Base-by-base conservation (phyloP, 2,113 vertebrate species). In the Danionella cerebrum region DNA sequence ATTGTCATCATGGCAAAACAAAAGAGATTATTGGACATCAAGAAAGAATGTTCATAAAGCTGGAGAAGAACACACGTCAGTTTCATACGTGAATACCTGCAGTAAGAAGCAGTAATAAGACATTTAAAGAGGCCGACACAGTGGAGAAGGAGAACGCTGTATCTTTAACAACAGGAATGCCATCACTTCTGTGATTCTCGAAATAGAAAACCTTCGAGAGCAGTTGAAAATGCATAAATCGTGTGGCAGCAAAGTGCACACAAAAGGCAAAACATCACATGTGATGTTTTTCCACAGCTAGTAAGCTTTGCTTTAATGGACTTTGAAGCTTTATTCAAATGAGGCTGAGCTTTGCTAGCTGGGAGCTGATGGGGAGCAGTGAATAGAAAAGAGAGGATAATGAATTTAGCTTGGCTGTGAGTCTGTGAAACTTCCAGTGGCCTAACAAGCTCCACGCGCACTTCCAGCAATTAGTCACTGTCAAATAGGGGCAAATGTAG, bases 401-500 rank as follows among this genome's bases (percentile, higher is more conserved):
- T 88, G 86, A 88, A 89, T 89, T 87, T 87, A 83, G 83, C 83
- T 67, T 33, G 71, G 67, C 79, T 84, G 84, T 73, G 80, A 83
- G 76, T 72, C 79, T 82, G 79, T 81, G 82, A 80, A 81, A 84
- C 82, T 76, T 86, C 73, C 78, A 78, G 83, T 82, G 78, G 83
- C 85, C 86, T 89, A 89, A 89, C 85, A 88, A 88, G 87, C 85
- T 81, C 83, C 81, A 84, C 75, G 84, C 85, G 85, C 86, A 79
- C 83, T 89, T 83, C 73, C 77, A 83, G 84, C 85, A 89, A 89
- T 89, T 89, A 88, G 86, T 89, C 86, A 88, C 85, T 89, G 87
- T 89, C 87, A 89, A 85, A 84, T 79, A 85, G 84, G 87, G 87
- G 87, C 87, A 89, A 87, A 89, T 88, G 87, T 87, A 86, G 83